These are phyloP conservation scores for Myrmecobius fasciatus DNA, from an alignment of 2,113 vertebrate species.

Conservation along the genomic window DNA sequence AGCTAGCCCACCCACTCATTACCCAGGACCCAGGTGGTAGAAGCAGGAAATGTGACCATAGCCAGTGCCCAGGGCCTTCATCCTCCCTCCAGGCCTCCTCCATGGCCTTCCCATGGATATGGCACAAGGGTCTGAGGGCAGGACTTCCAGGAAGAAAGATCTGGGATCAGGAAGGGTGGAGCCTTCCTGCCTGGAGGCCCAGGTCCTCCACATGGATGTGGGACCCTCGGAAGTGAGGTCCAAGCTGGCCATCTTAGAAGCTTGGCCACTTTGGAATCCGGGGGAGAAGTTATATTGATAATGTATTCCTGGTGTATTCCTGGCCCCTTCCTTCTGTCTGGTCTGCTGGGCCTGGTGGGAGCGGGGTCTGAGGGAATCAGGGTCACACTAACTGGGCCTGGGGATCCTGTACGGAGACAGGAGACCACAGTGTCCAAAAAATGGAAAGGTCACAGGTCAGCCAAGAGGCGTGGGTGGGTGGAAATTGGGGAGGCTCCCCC, in stretches of 20 bases:
- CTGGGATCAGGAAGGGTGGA: neutral
- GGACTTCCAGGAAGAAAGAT: neutral
- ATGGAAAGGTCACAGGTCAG: neutral
- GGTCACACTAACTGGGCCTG: neutral
- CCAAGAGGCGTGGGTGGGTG: neutral
- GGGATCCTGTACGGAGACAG: too few relatives aligned
- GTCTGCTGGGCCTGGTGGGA: neutral
- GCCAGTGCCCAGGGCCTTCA: neutral
- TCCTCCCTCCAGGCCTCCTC: too few relatives aligned
- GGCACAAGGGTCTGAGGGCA: neutral
- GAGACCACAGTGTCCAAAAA: too few relatives aligned
- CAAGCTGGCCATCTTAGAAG: neutral
- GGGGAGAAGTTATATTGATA: neutral
- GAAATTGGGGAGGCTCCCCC: too few relatives aligned
- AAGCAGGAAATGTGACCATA: neutral
- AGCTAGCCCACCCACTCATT: neutral
- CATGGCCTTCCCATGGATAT: neutral
- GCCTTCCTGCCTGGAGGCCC: neutral
- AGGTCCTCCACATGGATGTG: too few relatives aligned
- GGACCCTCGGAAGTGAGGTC: neutral
- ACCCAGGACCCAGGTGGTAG: neutral
- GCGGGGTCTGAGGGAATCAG: neutral
- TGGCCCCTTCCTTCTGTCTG: neutral
- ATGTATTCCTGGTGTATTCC: too few relatives aligned
- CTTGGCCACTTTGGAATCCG: neutral